Evolutionary conservation across 2,113 vertebrate genomes (phyloP), one percentile per base, ranked within the genome.

Genomic region (Barnardius zonarius): DNA sequence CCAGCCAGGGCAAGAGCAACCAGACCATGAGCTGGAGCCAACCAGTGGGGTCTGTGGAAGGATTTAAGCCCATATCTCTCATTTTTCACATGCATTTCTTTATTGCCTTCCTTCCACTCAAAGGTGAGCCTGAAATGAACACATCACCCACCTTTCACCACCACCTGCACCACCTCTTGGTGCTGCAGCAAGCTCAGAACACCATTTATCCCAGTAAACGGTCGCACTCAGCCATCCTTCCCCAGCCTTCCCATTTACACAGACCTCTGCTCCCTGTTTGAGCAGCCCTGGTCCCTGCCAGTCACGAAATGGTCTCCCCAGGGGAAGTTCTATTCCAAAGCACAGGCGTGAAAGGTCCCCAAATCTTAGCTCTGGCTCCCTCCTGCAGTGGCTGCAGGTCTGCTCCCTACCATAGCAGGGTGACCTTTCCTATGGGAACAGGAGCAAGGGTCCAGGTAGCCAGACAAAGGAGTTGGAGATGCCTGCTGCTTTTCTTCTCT

Each of bases 11-110:
- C 15, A 25, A 31, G 27, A 73, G 62, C 20, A 18, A 16, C 10
- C 43, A 35, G 13, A 10, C 13, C 39, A 27, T 0, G 3, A 64
- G 54, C 66, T 70, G 61, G 48, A 48, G 9, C 30, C 44, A 84
- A 31, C 5, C 31, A 28, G 6, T 0, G 3, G 10, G 33, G 5
- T 37, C 37, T 1, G 0, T 17, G 27, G 18, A 43, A 54, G 12
- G n/a, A n/a, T 31, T 10, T n/a, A 35, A 55, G 11, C 33, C n/a
- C 70, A 55, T 66, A 30, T 17, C 37, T 46, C 20, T 23, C 35
- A 14, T 1, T 54, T 46, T 74, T n/a, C 25, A 35, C 15, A 11
- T 5, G 0, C 8, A 66, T 64, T 69, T 54, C 31, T 33, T 67
- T 67, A 44, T 5, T 57, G 66, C 14, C 24, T 91, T 39, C 66